A percentile compares a stretch with the other conserved stretches of the same genome.
Evolutionary conservation across 2,888 invertebrate genomes (phyloP).

Genomic region (Drosophila mimetica): DNA sequence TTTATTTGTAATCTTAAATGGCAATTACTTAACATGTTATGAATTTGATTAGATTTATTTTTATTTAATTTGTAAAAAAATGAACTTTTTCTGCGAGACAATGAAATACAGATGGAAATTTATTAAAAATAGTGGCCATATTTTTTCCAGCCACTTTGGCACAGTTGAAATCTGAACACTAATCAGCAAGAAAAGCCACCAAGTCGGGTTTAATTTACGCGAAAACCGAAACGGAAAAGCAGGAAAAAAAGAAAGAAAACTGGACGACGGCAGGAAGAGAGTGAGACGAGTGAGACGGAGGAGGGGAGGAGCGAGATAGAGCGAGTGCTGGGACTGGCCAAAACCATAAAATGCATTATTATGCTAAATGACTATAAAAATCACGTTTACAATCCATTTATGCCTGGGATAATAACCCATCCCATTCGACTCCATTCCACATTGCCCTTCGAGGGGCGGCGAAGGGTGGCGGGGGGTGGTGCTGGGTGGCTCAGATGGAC

Average conservation of each 20-base stretch:
- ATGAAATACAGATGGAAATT: too few relatives aligned
- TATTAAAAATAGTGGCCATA: too few relatives aligned
- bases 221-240: slow-evolving; percentile 4
- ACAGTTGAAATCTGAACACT: slow-evolving; percentile 62
- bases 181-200: slow-evolving; percentile 28
- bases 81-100: too few relatives aligned
- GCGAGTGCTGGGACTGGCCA: slow-evolving; percentile 43
- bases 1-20: too few relatives aligned
- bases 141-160: slow-evolving; percentile 13
- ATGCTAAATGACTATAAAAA: slow-evolving; percentile 84
- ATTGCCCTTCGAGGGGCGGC: slow-evolving; percentile 10
- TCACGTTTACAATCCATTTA: slow-evolving; percentile 84
- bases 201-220: slow-evolving; percentile 57
- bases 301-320: slow-evolving; percentile 3
- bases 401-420: slow-evolving; percentile 82
- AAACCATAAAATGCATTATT: slow-evolving; percentile 83
- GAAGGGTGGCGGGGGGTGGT: not conserved
- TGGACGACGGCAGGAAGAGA: slow-evolving; percentile 1
- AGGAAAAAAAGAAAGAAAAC: not conserved
- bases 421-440: slow-evolving; percentile 58
- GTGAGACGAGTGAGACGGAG: not conserved
- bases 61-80: too few relatives aligned
- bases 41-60: too few relatives aligned
- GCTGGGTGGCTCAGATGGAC: slow-evolving; percentile 14
- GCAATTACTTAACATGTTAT: too few relatives aligned